These are phyloP conservation scores for Brenthis daphne DNA, from an alignment of 2,888 invertebrate genomes.

Conservation along the genomic window DNA sequence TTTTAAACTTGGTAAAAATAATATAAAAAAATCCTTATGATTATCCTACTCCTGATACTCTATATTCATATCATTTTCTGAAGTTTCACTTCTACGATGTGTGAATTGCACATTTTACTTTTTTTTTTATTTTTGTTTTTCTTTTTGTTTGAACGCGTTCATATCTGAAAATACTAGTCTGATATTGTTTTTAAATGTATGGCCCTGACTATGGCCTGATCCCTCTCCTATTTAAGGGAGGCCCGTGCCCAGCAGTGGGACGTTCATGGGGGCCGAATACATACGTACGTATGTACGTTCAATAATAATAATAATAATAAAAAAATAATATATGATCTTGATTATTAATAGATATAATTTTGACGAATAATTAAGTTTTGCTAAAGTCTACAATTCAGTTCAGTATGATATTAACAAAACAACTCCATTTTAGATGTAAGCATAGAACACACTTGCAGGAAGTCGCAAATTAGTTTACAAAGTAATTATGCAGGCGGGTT, in stretches of 20 bases:
- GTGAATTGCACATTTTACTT: too few species aligned
- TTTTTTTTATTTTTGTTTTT: too few species aligned
- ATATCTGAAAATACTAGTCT: too few species aligned
- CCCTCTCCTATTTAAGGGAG: background rate
- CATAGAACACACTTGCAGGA: constrained; percentile 15
- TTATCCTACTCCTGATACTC: too few species aligned
- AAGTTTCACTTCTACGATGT: too few species aligned
- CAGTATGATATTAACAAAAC: constrained; percentile 11
- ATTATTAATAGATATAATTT: background rate
- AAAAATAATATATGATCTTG: background rate
- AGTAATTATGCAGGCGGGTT: constrained; percentile 20
- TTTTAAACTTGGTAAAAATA: too few species aligned
- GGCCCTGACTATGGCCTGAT: too few species aligned
- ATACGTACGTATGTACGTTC: too few species aligned
- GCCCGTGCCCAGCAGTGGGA: background rate
- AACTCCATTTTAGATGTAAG: constrained; percentile 4
- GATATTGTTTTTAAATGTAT: too few species aligned
- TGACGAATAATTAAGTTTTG: background rate
- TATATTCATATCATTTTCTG: too few species aligned
- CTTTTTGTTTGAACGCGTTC: too few species aligned
- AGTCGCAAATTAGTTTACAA: constrained; percentile 21
- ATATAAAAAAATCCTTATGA: too few species aligned
- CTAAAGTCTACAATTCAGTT: background rate
- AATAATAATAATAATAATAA: background rate
- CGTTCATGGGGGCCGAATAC: background rate